Conservation (phyloP, 2,888 invertebrate species). For the Pyrgus malvae region DNA sequence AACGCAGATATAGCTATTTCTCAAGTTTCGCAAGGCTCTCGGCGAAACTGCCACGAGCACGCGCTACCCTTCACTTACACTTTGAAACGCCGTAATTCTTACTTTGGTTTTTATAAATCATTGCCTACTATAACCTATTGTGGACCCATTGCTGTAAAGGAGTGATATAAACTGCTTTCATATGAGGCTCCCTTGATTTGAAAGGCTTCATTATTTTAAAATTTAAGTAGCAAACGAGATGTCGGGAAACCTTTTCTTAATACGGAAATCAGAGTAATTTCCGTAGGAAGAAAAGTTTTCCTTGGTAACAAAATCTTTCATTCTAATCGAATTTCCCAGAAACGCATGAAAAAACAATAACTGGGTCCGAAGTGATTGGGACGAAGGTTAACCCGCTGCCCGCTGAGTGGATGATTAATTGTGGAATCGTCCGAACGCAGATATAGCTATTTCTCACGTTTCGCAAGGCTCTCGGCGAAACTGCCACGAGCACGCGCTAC, state of each 20-base stretch:
- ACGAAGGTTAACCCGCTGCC: slow-evolving; percentile 65
- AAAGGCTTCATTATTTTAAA: no score
- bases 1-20: slow-evolving; percentile 66
- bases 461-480: slow-evolving; percentile 62
- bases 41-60: slow-evolving; percentile 62
- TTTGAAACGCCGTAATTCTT: slow-evolving; percentile 5
- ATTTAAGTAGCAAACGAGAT: no score
- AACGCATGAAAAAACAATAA: slow-evolving; percentile 1
- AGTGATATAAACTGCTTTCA: no score
- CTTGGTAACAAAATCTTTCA: no score
- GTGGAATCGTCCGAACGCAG: slow-evolving; percentile 53
- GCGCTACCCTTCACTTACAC: slow-evolving; percentile 35
- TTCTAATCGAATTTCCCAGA: not conserved
- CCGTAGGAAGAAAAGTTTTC: no score
- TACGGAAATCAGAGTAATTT: not conserved
- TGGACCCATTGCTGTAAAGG: no score
- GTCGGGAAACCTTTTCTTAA: not conserved
- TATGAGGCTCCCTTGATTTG: no score
- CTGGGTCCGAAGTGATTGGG: slow-evolving; percentile 17
- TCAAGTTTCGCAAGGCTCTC: slow-evolving; percentile 70
- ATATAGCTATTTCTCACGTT: slow-evolving; percentile 76
- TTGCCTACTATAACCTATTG: no score
- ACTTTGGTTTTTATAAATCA: not conserved
- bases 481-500: slow-evolving; percentile 58
- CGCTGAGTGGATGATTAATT: slow-evolving; percentile 71